phyloP scores from a whole-genome alignment of 2,797 vertebrate genomes.

The Poeciliopsis paucimaculata region DNA sequence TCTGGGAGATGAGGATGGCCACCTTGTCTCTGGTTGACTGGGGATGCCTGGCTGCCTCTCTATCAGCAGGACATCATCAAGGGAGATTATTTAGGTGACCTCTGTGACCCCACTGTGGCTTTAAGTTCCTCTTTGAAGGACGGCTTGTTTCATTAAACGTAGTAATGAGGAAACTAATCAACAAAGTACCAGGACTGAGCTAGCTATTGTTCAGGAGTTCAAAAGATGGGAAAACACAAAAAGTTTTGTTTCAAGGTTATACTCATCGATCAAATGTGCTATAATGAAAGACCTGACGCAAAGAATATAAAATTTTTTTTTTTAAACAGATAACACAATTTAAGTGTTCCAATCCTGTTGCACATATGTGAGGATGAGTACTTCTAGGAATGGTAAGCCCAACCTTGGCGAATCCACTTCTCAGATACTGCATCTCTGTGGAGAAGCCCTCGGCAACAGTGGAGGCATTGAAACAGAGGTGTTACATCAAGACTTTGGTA shows the following conservation, averaged over 20 bases:
- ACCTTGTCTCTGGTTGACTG: slow-evolving; percentile 63
- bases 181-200: slow-evolving; percentile 13
- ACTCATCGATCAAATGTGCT: background rate
- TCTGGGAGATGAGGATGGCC: slow-evolving; percentile 66
- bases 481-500: slow-evolving; percentile 79
- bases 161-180: slow-evolving; percentile 62
- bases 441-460: slow-evolving; percentile 73
- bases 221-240: slow-evolving; percentile 3
- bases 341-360: background rate
- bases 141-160: slow-evolving; percentile 62
- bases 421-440: slow-evolving; percentile 64
- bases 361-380: background rate
- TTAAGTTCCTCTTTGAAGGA: slow-evolving; percentile 79
- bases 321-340: background rate
- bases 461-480: slow-evolving; percentile 76
- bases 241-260: background rate
- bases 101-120: slow-evolving; percentile 74
- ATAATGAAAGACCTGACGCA: background rate
- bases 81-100: slow-evolving; percentile 78
- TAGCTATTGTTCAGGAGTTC: background rate
- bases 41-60: slow-evolving; percentile 72
- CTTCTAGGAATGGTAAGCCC: slow-evolving; percentile 15
- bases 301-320: background rate
- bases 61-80: slow-evolving; percentile 82
- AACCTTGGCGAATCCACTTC: slow-evolving; percentile 43